Conservation (phyloP, 2,797 vertebrate genomes). For the Typhlichthys subterraneus region DNA sequence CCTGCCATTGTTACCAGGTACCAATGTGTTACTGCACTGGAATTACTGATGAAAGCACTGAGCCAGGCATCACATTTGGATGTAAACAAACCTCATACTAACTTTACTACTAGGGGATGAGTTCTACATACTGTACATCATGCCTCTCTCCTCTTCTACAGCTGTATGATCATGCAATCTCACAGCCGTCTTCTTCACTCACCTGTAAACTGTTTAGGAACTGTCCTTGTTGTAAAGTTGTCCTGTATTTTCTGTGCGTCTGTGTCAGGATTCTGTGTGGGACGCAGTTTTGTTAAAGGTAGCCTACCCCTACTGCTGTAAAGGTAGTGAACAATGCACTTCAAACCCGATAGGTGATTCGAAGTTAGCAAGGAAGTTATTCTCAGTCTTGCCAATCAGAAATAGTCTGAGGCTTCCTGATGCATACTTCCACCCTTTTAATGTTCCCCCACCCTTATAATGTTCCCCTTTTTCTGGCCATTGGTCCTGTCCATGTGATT, state of each 20-base stretch:
- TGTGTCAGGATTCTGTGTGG: constrained; percentile 58
- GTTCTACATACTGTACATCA: constrained; percentile 55
- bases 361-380: constrained; percentile 22
- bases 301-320: constrained; percentile 43
- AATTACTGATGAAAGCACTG: constrained; percentile 74
- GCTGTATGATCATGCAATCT: constrained; percentile 67
- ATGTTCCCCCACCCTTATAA: constrained; percentile 43
- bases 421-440: constrained; percentile 26
- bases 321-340: constrained; percentile 64
- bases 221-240: constrained; percentile 41
- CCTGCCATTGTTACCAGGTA: constrained; percentile 67
- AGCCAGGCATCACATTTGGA: constrained; percentile 72
- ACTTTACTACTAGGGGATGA: constrained; percentile 55
- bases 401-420: constrained; percentile 16
- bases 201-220: constrained; percentile 48
- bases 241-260: constrained; percentile 54
- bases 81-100: constrained; percentile 68
- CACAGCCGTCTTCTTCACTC: constrained; percentile 33
- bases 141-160: constrained; percentile 37
- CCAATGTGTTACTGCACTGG: constrained; percentile 73
- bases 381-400: constrained; percentile 51
- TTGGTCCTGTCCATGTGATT: constrained; percentile 33
- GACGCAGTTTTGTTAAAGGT: constrained; percentile 21
- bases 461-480: constrained; percentile 51
- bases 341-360: constrained; percentile 42